phyloP scores from a whole-genome alignment of 2,888 invertebrate species.

The Lomographa bimaculata region DNA sequence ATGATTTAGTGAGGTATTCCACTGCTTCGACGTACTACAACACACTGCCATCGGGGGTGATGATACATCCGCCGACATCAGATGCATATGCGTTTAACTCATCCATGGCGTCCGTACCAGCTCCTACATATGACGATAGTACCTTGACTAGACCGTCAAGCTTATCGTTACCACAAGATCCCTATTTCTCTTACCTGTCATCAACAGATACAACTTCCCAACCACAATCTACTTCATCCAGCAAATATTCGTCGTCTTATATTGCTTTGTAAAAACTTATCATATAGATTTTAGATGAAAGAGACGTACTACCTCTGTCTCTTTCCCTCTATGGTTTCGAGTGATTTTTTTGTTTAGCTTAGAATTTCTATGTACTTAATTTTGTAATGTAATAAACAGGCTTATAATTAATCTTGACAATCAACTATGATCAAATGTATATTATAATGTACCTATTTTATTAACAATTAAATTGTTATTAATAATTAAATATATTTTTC shows the following conservation, averaged over 20 bases:
- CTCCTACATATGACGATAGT: slow-evolving; percentile 67
- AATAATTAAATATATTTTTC: too few species aligned
- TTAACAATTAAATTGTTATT: too few species aligned
- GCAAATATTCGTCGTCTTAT: slow-evolving; percentile 66
- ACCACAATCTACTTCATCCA: slow-evolving; percentile 46
- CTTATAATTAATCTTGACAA: too few species aligned
- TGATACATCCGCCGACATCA: slow-evolving; percentile 56
- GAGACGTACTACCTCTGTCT: too few species aligned
- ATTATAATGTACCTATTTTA: too few species aligned
- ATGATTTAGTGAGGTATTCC: slow-evolving; percentile 63
- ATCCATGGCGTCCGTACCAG: slow-evolving; percentile 48
- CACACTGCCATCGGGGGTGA: slow-evolving; percentile 53
- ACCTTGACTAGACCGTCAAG: slow-evolving; percentile 48
- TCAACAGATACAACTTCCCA: slow-evolving; percentile 55
- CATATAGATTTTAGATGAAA: not conserved
- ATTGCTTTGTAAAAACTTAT: slow-evolving; percentile 57
- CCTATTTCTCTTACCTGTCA: slow-evolving; percentile 64
- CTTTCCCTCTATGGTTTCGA: too few species aligned
- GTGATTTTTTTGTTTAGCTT: too few species aligned
- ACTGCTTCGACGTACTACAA: slow-evolving; percentile 61
- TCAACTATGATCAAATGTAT: too few species aligned
- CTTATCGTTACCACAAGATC: slow-evolving; percentile 58
- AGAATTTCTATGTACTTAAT: too few species aligned
- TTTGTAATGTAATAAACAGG: too few species aligned
- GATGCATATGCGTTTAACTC: slow-evolving; percentile 61